These are phyloP conservation scores for Drepana falcataria DNA, from an alignment of 2,888 invertebrate genomes.

Conservation along the genomic window DNA sequence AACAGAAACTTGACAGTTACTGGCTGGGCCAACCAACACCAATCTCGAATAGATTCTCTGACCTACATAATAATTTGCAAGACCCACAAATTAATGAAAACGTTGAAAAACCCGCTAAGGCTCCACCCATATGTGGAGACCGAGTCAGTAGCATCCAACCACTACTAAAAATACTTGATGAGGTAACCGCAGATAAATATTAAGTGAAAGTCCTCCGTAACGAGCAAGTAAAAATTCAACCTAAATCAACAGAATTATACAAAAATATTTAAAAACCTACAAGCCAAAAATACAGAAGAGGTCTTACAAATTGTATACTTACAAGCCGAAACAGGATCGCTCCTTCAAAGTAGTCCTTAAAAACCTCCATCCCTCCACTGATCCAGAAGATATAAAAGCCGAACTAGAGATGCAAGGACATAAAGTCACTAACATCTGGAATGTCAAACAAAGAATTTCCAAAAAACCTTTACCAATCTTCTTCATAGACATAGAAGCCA, in stretches of 20 bases:
- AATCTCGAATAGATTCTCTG: not conserved
- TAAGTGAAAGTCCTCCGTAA: not conserved
- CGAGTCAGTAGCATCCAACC: not conserved
- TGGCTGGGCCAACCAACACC: not conserved
- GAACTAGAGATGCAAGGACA: slow-evolving; percentile 5
- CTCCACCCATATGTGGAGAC: not conserved
- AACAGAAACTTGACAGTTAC: not conserved
- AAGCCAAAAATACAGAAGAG: slow-evolving; percentile 6
- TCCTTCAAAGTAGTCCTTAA: slow-evolving; percentile 3
- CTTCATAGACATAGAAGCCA: slow-evolving; percentile 1
- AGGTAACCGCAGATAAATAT: not conserved
- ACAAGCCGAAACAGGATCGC: slow-evolving; percentile 12
- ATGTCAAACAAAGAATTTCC: slow-evolving; percentile 7
- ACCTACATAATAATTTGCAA: not conserved
- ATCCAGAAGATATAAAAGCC: slow-evolving; percentile 8
- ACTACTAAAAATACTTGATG: not conserved
- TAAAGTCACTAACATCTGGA: slow-evolving; percentile 5
- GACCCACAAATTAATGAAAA: not conserved
- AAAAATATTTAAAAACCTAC: not conserved
- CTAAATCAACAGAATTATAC: not conserved
- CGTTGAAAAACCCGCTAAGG: not conserved
- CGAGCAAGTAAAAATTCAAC: not conserved
- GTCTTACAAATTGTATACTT: slow-evolving; percentile 7
- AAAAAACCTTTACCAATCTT: slow-evolving; percentile 5
- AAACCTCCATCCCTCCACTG: slow-evolving; percentile 12